phyloP scores from a whole-genome alignment of 2,797 vertebrate genomes.

The Ptychadena robeensis region DNA sequence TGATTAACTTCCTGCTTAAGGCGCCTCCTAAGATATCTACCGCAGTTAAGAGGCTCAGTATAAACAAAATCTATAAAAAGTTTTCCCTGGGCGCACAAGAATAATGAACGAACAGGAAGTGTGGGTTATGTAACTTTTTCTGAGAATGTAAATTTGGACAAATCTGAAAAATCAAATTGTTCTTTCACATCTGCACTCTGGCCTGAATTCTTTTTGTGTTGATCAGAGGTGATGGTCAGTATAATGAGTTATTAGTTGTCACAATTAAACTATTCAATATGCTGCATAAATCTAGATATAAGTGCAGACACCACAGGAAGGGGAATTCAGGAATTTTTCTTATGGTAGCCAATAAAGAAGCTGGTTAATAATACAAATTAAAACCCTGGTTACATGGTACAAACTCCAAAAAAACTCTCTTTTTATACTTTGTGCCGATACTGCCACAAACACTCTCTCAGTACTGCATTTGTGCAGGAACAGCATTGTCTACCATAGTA shows the following conservation, averaged over 20 bases:
- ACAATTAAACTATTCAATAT: neutral
- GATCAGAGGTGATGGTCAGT: slow-evolving; percentile 13
- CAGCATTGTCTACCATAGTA: too few relatives aligned
- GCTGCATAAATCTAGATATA: neutral
- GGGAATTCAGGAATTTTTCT: neutral
- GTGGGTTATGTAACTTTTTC: slow-evolving; percentile 16
- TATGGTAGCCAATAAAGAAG: neutral
- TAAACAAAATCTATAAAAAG: slow-evolving; percentile 7
- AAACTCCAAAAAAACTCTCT: too few relatives aligned
- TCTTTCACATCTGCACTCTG: slow-evolving; percentile 41
- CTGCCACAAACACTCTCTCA: too few relatives aligned
- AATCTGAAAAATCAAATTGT: slow-evolving; percentile 18
- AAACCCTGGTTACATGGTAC: too few relatives aligned
- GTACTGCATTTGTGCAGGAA: too few relatives aligned
- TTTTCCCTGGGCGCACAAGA: slow-evolving; percentile 9
- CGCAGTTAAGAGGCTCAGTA: slow-evolving; percentile 1
- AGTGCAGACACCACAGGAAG: neutral
- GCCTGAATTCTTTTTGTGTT: neutral
- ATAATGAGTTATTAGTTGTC: neutral
- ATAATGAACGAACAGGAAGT: slow-evolving; percentile 45
- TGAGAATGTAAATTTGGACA: slow-evolving; percentile 1
- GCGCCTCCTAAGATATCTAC: slow-evolving; percentile 9
- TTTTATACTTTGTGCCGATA: too few relatives aligned
- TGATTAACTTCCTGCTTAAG: slow-evolving; percentile 19
- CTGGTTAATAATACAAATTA: too few relatives aligned